These are phyloP conservation scores for Drosophila anomalipes DNA, from an alignment of 2,888 invertebrate species.

Conservation along the genomic window DNA sequence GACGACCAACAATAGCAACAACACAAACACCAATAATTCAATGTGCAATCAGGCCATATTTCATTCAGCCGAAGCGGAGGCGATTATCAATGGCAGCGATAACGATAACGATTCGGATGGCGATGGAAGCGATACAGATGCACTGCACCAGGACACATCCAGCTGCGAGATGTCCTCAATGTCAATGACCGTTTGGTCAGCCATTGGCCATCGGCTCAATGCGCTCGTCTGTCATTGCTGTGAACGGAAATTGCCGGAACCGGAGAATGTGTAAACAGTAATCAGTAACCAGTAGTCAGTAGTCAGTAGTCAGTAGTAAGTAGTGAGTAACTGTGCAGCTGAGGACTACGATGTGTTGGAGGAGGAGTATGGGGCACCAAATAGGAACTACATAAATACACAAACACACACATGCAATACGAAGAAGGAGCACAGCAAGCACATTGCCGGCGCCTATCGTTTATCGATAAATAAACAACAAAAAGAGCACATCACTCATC, in stretches of 20 bases:
- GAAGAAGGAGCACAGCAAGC: neutral
- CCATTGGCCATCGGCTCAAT: conserved; percentile 84
- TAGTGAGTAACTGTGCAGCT: neutral
- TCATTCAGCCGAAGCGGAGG: conserved; percentile 40
- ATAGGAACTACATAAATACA: neutral
- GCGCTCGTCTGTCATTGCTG: conserved; percentile 85
- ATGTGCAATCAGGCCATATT: conserved; percentile 80
- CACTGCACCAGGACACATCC: conserved; percentile 73
- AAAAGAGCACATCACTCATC: neutral
- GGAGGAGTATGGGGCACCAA: neutral
- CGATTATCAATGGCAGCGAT: conserved; percentile 39
- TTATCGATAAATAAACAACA: neutral
- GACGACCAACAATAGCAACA: conserved; percentile 25
- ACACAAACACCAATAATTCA: conserved; percentile 81
- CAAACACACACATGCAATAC: neutral
- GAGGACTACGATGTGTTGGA: neutral
- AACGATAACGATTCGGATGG: conserved; percentile 35
- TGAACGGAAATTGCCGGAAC: conserved; percentile 85
- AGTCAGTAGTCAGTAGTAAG: neutral
- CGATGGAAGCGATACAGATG: conserved; percentile 42
- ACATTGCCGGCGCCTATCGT: conserved; percentile 15
- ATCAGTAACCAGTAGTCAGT: neutral
- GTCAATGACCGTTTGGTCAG: conserved; percentile 84
- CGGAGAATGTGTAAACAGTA: conserved; percentile 84
- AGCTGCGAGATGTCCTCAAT: conserved; percentile 84